phyloP scores from a whole-genome alignment of 1,140 invertebrate genomes.

The Dryas iulia region DNA sequence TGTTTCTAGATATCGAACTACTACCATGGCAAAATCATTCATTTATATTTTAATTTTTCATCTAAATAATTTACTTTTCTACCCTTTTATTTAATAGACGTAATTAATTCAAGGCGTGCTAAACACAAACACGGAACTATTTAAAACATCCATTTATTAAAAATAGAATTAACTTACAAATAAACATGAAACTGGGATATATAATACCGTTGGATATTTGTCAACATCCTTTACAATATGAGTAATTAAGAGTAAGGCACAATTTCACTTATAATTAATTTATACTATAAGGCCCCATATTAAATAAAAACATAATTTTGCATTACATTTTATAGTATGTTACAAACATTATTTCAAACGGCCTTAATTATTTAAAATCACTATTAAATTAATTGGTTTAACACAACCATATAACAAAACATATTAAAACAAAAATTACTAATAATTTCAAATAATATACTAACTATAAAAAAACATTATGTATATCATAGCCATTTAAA shows the following conservation, averaged over 20 bases:
- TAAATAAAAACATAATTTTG: too few species aligned
- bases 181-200: conserved; percentile 2
- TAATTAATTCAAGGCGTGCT: too few species aligned
- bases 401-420: too few species aligned
- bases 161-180: background rate
- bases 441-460: background rate
- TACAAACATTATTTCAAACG: background rate
- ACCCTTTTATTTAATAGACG: too few species aligned
- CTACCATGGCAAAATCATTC: too few species aligned
- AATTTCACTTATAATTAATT: conserved; percentile 1
- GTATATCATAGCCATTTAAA: background rate
- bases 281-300: background rate
- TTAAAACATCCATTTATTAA: conserved; percentile 13
- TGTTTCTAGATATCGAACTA: too few species aligned
- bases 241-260: background rate
- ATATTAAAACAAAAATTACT: too few species aligned
- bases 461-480: background rate
- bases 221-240: conserved; percentile 1
- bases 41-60: too few species aligned
- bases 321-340: too few species aligned
- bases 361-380: background rate
- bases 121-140: background rate
- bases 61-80: too few species aligned
- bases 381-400: too few species aligned
- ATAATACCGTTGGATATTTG: conserved; percentile 10